These are phyloP conservation scores for Caenorhabditis sp. DNA, from an alignment of 2,888 invertebrate species.

Conservation along the genomic window DNA sequence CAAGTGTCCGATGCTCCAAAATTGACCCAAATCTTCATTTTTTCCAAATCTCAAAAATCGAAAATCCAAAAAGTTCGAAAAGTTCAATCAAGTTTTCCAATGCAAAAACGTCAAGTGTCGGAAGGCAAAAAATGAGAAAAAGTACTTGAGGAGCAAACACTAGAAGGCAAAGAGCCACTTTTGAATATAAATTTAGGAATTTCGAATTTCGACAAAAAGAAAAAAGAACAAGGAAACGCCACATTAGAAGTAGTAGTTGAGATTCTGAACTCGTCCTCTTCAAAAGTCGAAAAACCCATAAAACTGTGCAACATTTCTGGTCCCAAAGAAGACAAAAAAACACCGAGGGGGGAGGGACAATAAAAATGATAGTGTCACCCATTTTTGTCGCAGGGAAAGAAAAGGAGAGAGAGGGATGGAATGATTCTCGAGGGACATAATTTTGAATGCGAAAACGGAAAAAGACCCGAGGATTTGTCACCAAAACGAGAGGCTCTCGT, in stretches of 20 bases:
- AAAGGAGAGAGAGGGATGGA: neutral
- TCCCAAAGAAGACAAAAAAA: neutral
- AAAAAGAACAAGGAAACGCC: neutral
- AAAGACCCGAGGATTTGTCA: conserved; percentile 2
- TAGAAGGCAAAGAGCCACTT: conserved; percentile 9
- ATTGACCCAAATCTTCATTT: too few species aligned
- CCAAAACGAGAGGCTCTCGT: neutral
- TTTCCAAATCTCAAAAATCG: too few species aligned
- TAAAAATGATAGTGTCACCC: conserved; percentile 62
- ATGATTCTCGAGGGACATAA: conserved; percentile 52
- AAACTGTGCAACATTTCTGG: conserved; percentile 48
- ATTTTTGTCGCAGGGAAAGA: conserved; percentile 15
- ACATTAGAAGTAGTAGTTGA: conserved; percentile 10
- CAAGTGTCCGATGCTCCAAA: too few species aligned
- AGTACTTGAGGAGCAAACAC: conserved; percentile 10
- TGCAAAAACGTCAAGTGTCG: conserved; percentile 10
- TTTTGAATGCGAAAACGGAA: conserved; percentile 8
- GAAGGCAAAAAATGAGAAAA: neutral
- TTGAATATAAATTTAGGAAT: neutral
- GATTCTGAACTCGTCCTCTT: neutral
- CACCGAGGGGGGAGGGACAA: conserved; percentile 5
- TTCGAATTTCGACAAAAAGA: conserved; percentile 1
- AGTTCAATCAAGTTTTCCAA: conserved; percentile 12
- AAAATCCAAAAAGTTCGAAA: too few species aligned
- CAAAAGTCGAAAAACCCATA: conserved; percentile 19